A percentile compares a stretch with the other conserved stretches of the same genome.
Evolutionary conservation across 64 coral and sea anemone genomes (phyloP).

Genomic region (Stichodactyla helianthus): DNA sequence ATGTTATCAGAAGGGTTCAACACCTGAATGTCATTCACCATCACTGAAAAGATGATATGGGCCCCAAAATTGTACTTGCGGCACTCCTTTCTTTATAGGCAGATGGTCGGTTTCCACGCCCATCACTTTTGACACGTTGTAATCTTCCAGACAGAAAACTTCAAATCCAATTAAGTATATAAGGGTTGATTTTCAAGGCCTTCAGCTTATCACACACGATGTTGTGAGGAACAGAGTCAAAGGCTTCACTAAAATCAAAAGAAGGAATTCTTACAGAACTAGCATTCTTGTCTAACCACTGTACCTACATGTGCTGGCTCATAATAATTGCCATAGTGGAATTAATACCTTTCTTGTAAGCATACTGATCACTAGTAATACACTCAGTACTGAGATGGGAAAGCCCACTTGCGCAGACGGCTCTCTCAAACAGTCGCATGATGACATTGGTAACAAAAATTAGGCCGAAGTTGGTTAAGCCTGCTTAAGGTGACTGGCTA

Average conservation of each 20-base stretch:
- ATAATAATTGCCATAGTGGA: constrained; percentile 13
- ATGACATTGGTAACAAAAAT: constrained; percentile 47
- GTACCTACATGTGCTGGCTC: not conserved
- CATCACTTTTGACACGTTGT: not conserved
- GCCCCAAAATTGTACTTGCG: not conserved
- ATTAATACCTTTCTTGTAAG: not conserved
- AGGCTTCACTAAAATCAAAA: constrained; percentile 29
- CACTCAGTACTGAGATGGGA: constrained; percentile 1
- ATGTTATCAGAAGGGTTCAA: too few species aligned
- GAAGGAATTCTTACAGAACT: constrained; percentile 14
- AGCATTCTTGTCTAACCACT: not conserved
- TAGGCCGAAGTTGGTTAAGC: constrained; percentile 19
- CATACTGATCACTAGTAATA: constrained; percentile 16
- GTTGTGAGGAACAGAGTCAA: constrained; percentile 12
- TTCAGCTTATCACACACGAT: constrained; percentile 29
- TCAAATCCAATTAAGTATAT: not conserved
- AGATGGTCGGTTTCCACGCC: not conserved
- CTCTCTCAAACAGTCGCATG: constrained; percentile 62
- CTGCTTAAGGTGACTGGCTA: too few species aligned
- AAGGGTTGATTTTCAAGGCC: constrained; percentile 19
- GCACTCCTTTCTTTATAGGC: not conserved
- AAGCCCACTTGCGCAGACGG: constrained; percentile 31
- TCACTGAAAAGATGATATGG: constrained; percentile 6
- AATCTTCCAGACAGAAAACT: not conserved
- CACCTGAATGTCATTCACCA: too few species aligned